Base-by-base conservation (phyloP, 2,113 vertebrate genomes). In the Siphamia tubifer region DNA sequence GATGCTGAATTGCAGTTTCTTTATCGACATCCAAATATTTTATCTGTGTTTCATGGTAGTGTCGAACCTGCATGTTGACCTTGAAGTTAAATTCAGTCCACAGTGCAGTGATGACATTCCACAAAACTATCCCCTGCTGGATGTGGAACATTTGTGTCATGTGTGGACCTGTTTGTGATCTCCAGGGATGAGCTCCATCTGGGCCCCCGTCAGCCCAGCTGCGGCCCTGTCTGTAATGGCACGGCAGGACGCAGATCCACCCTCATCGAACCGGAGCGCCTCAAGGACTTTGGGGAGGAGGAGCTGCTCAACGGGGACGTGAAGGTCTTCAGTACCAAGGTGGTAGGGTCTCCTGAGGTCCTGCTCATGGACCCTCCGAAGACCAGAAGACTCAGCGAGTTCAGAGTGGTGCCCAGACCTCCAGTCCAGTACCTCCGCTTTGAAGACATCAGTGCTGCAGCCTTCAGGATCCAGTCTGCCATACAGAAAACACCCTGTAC, bases 211-310 rank as follows among this genome's bases (percentile, higher is more conserved):
- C 86, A 81, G 44, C 76, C 87, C 0, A 42, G 30, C 1, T 17
- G 65, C 24, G 56, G 52, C 1, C 71, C 48, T 0, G 0, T 92
- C 51, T 82, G 77, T 61, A 95, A 94, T 20, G 93, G 94, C 34
- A 68, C 68, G 0, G 39, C 65, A 21, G 75, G 77, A 11, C 85
- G 87, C 52, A 89, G 85, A 30, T 54, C 89, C 13, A 90, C 90
- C 4, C 88, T 94, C 25, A 96, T 96, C 16, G 90, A 93, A 54
- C 95, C 94, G 0, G 95, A 97, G 55, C 92, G 95, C 31, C 90
- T 96, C 67, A 94, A 94, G 80, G 95, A 94, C 84, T 97, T 96
- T 77, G 95, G 92, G 2, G 96, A 95, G 61, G 96, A 97, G 61
- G 94, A 96, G 32, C 93, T 90, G 34, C 53, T 95, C 35, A 94